Evolutionary conservation across 2,113 vertebrate genomes (phyloP).

Genomic region (Phrynosoma platyrhinos): DNA sequence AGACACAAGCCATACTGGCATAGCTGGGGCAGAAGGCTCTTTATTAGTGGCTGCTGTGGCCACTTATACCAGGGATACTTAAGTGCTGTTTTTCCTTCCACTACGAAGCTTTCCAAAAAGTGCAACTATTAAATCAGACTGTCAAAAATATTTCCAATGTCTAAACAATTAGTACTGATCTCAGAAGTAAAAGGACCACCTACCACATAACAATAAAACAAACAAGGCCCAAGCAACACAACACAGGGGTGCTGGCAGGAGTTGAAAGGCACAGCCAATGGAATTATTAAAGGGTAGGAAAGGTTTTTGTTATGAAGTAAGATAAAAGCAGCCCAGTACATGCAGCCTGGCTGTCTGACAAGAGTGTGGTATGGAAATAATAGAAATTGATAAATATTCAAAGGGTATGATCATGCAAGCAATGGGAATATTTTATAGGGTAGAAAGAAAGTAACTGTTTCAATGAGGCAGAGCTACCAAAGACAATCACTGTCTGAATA

Average conservation of each 20-base stretch:
- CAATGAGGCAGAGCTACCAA: slow-evolving; percentile 56
- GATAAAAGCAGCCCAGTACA: slow-evolving; percentile 47
- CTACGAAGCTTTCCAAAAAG: slow-evolving; percentile 58
- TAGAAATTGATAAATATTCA: slow-evolving; percentile 70
- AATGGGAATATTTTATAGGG: slow-evolving; percentile 45
- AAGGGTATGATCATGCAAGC: slow-evolving; percentile 58
- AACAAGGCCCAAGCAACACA: slow-evolving; percentile 39
- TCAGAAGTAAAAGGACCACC: slow-evolving; percentile 57
- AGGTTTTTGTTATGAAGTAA: slow-evolving; percentile 51
- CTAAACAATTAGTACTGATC: slow-evolving; percentile 63
- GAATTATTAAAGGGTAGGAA: slow-evolving; percentile 49
- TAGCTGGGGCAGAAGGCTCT: neutral
- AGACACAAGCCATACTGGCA: slow-evolving; percentile 43
- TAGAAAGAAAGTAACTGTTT: slow-evolving; percentile 59
- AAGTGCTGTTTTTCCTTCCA: slow-evolving; percentile 52
- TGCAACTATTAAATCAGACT: slow-evolving; percentile 53
- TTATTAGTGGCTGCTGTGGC: slow-evolving; percentile 50
- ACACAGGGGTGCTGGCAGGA: slow-evolving; percentile 16
- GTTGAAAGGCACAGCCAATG: slow-evolving; percentile 44
- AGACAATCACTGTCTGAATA: slow-evolving; percentile 36
- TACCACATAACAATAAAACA: slow-evolving; percentile 63
- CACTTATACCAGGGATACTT: slow-evolving; percentile 56
- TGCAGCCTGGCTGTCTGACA: slow-evolving; percentile 42
- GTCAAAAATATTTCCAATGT: slow-evolving; percentile 42
- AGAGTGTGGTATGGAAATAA: slow-evolving; percentile 53